Percentiles rank a stretch among this genome's conserved stretches.
Evolutionary conservation across 2,888 invertebrate genomes (phyloP).

Genomic region (Gasteruption jaculator): DNA sequence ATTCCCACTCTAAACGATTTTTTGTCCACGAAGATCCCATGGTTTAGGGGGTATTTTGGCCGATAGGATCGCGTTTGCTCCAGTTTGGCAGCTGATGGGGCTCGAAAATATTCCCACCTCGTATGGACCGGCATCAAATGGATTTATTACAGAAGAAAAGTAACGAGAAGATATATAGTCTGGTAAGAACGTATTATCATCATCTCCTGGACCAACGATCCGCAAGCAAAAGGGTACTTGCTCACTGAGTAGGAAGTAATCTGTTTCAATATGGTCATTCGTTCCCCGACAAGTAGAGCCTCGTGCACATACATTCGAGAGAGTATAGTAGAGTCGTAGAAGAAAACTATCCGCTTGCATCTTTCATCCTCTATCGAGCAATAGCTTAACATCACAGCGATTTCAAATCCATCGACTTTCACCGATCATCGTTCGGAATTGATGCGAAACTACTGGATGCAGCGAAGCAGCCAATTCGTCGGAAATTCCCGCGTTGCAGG

Average conservation of each 20-base stretch:
- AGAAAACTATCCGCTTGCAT: background rate
- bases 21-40: no score
- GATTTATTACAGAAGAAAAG: no score
- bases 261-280: slow-evolving; percentile 41
- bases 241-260: slow-evolving; percentile 44
- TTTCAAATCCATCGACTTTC: no score
- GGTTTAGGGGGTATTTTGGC: no score
- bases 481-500: no score
- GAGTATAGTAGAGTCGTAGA: no score
- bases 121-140: background rate
- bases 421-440: no score
- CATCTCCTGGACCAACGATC: background rate
- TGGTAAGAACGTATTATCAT: background rate
- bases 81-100: background rate
- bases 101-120: background rate
- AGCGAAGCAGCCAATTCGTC: no score
- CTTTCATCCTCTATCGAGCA: no score
- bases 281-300: slow-evolving; percentile 26
- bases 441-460: no score
- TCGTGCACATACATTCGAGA: slow-evolving; percentile 15
- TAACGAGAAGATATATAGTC: slow-evolving; percentile 7
- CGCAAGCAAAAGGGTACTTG: slow-evolving; percentile 23
- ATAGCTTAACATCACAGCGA: no score
- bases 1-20: no score
- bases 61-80: background rate